Base-by-base conservation (phyloP, 2,113 vertebrate species). In the Melospiza georgiana region DNA sequence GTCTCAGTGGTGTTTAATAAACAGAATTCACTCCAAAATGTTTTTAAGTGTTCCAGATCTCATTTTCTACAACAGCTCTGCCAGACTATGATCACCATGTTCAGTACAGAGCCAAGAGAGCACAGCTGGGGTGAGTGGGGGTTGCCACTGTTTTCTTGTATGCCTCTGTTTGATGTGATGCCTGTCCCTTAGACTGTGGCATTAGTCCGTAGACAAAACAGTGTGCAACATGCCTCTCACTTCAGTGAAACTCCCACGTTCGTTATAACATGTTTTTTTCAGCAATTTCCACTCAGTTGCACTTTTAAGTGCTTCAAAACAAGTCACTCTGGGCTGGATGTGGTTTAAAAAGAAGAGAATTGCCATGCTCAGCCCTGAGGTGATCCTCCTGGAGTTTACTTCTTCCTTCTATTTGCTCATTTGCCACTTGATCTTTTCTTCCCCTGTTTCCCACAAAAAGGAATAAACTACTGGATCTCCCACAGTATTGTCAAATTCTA, bases 1-100 rank as follows among this genome's bases (percentile, higher is more conserved):
- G 90, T 95, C 93, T 96, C 95, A 35, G 66, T 92, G 76, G 83
- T 96, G 90, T 96, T 96, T 96, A 92, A 89, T 89, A 96, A 96
- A 94, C 92, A 96, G 80, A 96, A 96, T 89, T 95, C 69, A 89
- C 54, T 94, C 62, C 78, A 84, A 96, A 96, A 86, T 81, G 72
- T 89, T 93, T 95, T 93, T 27, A 89, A 92, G 93, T 89, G 57
- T 84, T 93, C 85, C 93, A 96, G 86, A 90, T 14, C 83, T 96
- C 84, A 75, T 96, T 96, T 96, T 76, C 86, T 94, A 57, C 73
- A 84, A 27, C 37, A 94, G 31, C 76, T 94, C 41, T 95, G 92
- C 89, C 95, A 97, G 90, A 33, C 51, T 91, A 9, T 1, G 73
- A 92, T 95, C 90, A 87, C 92, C 69, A 65, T 4, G 24, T 72